These are phyloP conservation scores for Celastrina argiolus DNA, from an alignment of 2,888 invertebrate species.

Conservation along the genomic window DNA sequence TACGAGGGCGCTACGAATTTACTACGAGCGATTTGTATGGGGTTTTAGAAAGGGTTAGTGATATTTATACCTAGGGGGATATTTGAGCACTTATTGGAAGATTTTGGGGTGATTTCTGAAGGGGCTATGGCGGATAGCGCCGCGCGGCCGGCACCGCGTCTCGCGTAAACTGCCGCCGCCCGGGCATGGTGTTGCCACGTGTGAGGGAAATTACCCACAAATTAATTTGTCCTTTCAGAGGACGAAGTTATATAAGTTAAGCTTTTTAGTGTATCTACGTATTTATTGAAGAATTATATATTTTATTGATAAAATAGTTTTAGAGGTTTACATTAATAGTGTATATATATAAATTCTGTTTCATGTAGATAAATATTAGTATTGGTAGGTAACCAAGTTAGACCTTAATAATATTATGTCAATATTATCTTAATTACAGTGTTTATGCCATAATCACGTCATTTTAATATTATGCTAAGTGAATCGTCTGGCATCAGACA, in stretches of 20 bases:
- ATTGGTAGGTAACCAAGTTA: too few species aligned
- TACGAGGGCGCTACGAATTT: not conserved
- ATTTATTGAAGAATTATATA: not conserved
- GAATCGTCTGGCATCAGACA: too few species aligned
- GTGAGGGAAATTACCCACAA: conserved; percentile 38
- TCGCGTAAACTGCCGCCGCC: conserved; percentile 75
- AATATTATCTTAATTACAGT: too few species aligned
- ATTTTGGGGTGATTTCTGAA: conserved; percentile 29
- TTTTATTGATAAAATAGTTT: not conserved
- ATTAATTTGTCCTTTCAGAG: not conserved
- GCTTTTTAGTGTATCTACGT: too few species aligned
- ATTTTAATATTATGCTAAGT: too few species aligned
- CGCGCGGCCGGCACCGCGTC: conserved; percentile 58
- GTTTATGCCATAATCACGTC: too few species aligned
- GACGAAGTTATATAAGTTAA: not conserved
- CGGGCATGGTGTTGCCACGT: conserved; percentile 61
- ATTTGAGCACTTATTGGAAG: conserved; percentile 37
- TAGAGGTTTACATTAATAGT: too few species aligned
- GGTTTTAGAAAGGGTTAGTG: not conserved
- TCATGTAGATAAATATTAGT: too few species aligned
- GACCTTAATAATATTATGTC: too few species aligned
- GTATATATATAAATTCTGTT: too few species aligned
- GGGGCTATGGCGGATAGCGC: conserved; percentile 38
- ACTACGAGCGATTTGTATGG: too few species aligned
- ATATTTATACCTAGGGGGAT: conserved; percentile 27